Evolutionary conservation across 1,140 invertebrate genomes (phyloP).

Genomic region (Tribolium castaneum): DNA sequence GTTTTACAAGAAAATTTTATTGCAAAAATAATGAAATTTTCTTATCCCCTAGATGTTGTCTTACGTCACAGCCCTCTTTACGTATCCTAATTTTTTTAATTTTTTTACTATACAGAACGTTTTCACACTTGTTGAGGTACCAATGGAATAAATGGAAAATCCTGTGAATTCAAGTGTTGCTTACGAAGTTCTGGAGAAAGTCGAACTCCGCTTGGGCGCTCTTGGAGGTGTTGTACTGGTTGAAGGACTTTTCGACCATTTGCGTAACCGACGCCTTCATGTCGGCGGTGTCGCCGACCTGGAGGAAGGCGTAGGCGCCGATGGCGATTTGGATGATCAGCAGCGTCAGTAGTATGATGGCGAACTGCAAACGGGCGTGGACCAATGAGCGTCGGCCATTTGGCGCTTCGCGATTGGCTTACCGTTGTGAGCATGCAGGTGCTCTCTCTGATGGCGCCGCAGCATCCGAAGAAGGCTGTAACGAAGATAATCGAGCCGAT

Average conservation of each 20-base stretch:
- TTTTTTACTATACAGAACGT: no score
- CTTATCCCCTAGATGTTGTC: no score
- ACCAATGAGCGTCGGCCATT: background rate
- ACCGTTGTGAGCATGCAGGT: slow-evolving; percentile 83
- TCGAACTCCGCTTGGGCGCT: slow-evolving; percentile 62
- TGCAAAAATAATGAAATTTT: no score
- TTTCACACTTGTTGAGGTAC: no score
- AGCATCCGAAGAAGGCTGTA: slow-evolving; percentile 87
- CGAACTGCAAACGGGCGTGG: slow-evolving; percentile 60
- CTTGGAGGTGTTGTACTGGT: slow-evolving; percentile 61
- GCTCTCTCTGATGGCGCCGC: slow-evolving; percentile 84
- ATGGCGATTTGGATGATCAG: slow-evolving; percentile 65
- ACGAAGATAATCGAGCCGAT: slow-evolving; percentile 83
- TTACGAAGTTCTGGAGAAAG: slow-evolving; percentile 62
- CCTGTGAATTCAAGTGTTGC: background rate
- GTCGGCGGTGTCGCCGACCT: slow-evolving; percentile 49
- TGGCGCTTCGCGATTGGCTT: slow-evolving; percentile 52
- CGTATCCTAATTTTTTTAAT: no score
- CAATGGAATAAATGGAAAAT: no score
- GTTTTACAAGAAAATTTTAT: no score
- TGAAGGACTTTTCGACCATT: slow-evolving; percentile 59
- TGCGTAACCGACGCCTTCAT: slow-evolving; percentile 45
- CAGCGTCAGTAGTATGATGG: slow-evolving; percentile 63
- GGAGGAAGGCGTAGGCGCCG: slow-evolving; percentile 61
- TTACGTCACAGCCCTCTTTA: no score